Conservation (phyloP, 2,797 vertebrate genomes). For the Heteromormyrus szaboi region DNA sequence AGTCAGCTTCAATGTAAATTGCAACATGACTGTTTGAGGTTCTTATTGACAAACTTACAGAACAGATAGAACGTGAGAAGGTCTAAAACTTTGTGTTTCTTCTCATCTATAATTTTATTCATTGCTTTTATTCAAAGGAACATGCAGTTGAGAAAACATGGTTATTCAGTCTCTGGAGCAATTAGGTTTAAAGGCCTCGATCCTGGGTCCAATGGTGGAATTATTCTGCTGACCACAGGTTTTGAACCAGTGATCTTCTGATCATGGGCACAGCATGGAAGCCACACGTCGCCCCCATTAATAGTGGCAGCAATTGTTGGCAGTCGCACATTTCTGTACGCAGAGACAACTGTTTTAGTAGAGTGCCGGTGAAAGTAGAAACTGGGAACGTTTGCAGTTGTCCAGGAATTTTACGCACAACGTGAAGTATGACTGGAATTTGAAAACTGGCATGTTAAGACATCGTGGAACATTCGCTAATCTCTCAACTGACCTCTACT, state of each 20-base stretch:
- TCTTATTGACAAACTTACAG: not conserved
- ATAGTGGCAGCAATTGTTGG: not conserved
- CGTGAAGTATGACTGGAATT: not conserved
- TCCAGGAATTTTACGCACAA: not conserved
- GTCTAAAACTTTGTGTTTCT: not conserved
- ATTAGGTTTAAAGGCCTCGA: not conserved
- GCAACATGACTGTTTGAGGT: not conserved
- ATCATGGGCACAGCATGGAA: not conserved
- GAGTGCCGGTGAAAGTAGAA: not conserved
- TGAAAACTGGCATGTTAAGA: not conserved
- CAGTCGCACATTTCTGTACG: not conserved
- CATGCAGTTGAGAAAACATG: not conserved
- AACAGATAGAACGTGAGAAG: not conserved
- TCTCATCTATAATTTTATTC: not conserved
- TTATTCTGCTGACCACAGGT: not conserved
- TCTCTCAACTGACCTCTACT: not conserved
- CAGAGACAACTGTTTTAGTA: not conserved
- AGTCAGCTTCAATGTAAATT: not conserved
- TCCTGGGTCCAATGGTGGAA: not conserved
- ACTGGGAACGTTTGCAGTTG: not conserved
- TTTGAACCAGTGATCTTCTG: not conserved
- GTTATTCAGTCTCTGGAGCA: not conserved
- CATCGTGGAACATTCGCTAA: not conserved
- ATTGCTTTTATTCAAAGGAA: not conserved
- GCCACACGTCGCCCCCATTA: not conserved